Evolutionary conservation across 2,888 invertebrate genomes (phyloP).

Genomic region (Mythimna vitellina): DNA sequence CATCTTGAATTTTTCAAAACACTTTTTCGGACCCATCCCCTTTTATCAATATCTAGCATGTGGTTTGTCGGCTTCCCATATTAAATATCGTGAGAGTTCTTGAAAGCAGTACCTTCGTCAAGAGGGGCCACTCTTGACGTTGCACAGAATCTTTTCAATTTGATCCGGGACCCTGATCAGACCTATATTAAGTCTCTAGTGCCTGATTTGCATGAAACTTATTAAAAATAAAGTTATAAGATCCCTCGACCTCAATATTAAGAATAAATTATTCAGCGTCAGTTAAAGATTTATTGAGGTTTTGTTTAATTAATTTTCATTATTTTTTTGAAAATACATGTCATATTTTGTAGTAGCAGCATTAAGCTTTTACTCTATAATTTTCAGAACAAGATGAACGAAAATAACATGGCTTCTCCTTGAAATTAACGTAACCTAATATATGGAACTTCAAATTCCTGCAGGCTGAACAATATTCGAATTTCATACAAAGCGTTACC

Average conservation of each 20-base stretch:
- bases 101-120: slow-evolving; percentile 87
- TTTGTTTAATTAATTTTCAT: slow-evolving; percentile 6
- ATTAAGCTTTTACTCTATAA: not conserved
- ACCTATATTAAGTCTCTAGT: slow-evolving; percentile 83
- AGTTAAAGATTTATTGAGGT: slow-evolving; percentile 54
- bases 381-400: not conserved
- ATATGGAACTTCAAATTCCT: slow-evolving; percentile 31
- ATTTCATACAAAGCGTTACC: slow-evolving; percentile 55
- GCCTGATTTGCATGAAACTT: slow-evolving; percentile 88
- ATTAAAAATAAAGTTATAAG: slow-evolving; percentile 82
- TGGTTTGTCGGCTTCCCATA: slow-evolving; percentile 81
- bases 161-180: slow-evolving; percentile 81
- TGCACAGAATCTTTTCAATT: slow-evolving; percentile 84
- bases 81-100: slow-evolving; percentile 79
- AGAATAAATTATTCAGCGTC: slow-evolving; percentile 72
- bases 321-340: not conserved
- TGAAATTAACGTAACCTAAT: slow-evolving; percentile 29
- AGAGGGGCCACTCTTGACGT: slow-evolving; percentile 83
- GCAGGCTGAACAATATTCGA: slow-evolving; percentile 39
- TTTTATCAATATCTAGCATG: slow-evolving; percentile 76
- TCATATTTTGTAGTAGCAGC: not conserved
- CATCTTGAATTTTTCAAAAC: slow-evolving; percentile 12
- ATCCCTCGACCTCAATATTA: slow-evolving; percentile 69
- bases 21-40: slow-evolving; percentile 41
- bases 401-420: slow-evolving; percentile 2